Conservation (phyloP, 2,888 invertebrate genomes). For the Melanostoma scalare region DNA sequence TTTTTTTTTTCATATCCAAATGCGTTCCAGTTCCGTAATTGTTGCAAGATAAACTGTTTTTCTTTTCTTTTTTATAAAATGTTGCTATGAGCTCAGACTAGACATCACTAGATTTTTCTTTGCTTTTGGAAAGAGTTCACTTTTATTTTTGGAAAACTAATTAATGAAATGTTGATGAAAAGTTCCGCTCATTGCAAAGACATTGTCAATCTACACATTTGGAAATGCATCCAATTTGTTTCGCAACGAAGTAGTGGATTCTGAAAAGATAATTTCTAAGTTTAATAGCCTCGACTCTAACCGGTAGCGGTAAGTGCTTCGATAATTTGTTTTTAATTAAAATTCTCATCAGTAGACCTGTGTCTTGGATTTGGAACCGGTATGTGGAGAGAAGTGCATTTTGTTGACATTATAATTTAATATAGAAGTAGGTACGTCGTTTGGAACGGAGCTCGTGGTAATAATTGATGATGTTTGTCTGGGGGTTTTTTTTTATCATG, state of each 20-base stretch:
- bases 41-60: slow-evolving; percentile 3
- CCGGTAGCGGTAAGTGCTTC: slow-evolving; percentile 22
- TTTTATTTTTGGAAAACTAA: slow-evolving; percentile 16
- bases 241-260: slow-evolving; percentile 21
- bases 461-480: too few species aligned
- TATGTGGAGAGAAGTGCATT: too few species aligned
- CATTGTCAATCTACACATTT: slow-evolving; percentile 17
- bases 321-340: slow-evolving; percentile 60
- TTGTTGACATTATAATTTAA: too few species aligned
- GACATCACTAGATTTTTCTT: background rate
- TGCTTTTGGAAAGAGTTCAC: background rate
- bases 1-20: slow-evolving; percentile 2
- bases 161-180: slow-evolving; percentile 43
- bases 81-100: background rate
- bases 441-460: too few species aligned
- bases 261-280: slow-evolving; percentile 6
- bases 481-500: too few species aligned
- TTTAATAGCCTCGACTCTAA: slow-evolving; percentile 21
- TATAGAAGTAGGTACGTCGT: too few species aligned
- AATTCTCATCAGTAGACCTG: background rate
- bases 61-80: background rate
- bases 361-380: too few species aligned
- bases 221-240: slow-evolving; percentile 17
- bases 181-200: slow-evolving; percentile 5
- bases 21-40: slow-evolving; percentile 19